phyloP scores from a whole-genome alignment of 2,888 invertebrate genomes.

The Syritta pipiens region DNA sequence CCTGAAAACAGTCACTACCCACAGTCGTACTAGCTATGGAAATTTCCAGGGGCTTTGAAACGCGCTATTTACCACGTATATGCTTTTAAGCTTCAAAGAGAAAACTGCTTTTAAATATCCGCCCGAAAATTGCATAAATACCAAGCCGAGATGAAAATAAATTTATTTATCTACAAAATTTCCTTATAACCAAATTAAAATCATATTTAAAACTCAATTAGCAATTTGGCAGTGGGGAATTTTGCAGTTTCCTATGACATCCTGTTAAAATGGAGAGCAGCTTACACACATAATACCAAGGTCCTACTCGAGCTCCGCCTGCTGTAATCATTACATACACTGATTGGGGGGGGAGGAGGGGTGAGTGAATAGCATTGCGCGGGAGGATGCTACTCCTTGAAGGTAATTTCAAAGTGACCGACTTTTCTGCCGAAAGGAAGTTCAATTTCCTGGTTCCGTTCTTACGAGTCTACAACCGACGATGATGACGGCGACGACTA shows the following conservation, averaged over 20 bases:
- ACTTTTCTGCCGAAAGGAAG: slow-evolving; percentile 62
- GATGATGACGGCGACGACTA: neutral
- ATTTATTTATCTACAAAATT: slow-evolving; percentile 28
- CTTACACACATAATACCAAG: neutral
- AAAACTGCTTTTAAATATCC: slow-evolving; percentile 11
- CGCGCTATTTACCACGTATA: no score
- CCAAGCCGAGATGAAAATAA: no score
- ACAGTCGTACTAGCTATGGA: no score
- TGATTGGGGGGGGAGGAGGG: slow-evolving; percentile 9
- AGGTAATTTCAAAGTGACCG: slow-evolving; percentile 65
- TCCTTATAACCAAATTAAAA: slow-evolving; percentile 35
- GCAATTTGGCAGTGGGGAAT: slow-evolving; percentile 41
- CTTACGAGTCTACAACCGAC: slow-evolving; percentile 29
- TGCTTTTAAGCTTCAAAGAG: no score
- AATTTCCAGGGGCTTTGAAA: no score
- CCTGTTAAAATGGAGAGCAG: slow-evolving; percentile 25
- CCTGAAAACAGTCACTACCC: no score
- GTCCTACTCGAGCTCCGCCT: slow-evolving; percentile 11
- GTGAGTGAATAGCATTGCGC: slow-evolving; percentile 7
- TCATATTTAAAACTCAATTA: slow-evolving; percentile 50
- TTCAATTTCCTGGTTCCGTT: slow-evolving; percentile 69
- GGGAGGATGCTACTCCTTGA: slow-evolving; percentile 10
- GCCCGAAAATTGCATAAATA: neutral
- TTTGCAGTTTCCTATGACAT: slow-evolving; percentile 44
- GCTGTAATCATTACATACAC: slow-evolving; percentile 41